Evolutionary conservation across 2,797 vertebrate genomes (phyloP), one percentile per base, ranked within the genome.

Genomic region (Ficedula albicollis): DNA sequence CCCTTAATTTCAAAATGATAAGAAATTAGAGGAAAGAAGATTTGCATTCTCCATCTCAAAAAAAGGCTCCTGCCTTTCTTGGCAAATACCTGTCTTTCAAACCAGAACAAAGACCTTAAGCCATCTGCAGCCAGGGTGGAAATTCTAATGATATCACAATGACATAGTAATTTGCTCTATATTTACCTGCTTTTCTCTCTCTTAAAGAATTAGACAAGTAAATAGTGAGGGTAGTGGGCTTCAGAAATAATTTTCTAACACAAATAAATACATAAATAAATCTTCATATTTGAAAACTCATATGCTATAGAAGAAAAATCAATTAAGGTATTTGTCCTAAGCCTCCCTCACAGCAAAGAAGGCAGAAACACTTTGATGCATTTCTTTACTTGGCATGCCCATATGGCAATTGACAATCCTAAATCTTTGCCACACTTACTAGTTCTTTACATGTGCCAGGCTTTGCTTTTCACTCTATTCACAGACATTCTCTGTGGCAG

Each of bases 371-470:
- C 48, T 83, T 49, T 3, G 10, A 51, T 90, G 58, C 8, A 22
- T 74, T 84, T 74, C 60, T 82, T 88, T 67, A 41, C 79, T 91
- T 16, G 30, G 48, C 66, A 55, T 11, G 29, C 59, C 64, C 74
- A 93, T 87, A 92, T 70, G 89, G 77, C 70, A 92, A 92, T 87
- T 55, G 77, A 76, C 80, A 82, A 66, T 66, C 58, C 52, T 54
- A 64, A 76, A 62, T 76, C 59, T 83, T 59, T 86, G 76, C 77
- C 84, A 62, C 27, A 15, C 36, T 91, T 73, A 6, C 16, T 8
- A 23, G 52, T 30, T 79, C 72, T 56, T 84, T n/a, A 30, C 41
- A 32, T 55, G 38, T 52, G 49, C 59, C 77, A 87, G 60, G 74
- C 79, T 86, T 75, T 63, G 29, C 64, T 75, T 91, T 70, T 55